Evolutionary conservation across 2,113 vertebrate species (phyloP), one percentile per base, ranked within the genome.

Genomic region (Astatotilapia flaviijosephi): DNA sequence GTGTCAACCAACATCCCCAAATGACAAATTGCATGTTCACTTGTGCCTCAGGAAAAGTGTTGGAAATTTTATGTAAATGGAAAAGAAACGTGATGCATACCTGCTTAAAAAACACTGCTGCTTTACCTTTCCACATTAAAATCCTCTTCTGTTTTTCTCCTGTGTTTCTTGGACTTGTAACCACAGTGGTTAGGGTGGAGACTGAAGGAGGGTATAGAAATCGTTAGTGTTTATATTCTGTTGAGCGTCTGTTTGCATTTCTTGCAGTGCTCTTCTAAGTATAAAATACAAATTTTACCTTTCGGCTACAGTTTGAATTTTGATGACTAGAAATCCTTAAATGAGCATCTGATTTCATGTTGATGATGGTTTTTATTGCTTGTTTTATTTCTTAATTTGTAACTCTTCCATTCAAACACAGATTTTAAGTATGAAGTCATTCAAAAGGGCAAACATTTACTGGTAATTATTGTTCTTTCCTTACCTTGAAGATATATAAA

Each of bases 1-100:
- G 40, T n/a, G 80, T 90, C 84, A 91, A 83, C 83, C 84, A 49
- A 58, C 80, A 37, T 89, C 87, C 45, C 83, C 45, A 80, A 91
- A 83, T 86, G 80, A 90, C 86, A 92, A 83, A 83, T 55, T 15
- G 40, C 84, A 28, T 37, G 80, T 88, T 92, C 83, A 88, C 86
- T 35, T 92, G 83, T 12, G 9, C 84, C 3, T 28, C 81, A 35
- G 80, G 17, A 83, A 87, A 83, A 86, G 80, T 62, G 82, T 40
- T 53, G 94, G 94, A 94, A 96, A 95, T 85, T 90, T 89, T 31
- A 89, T 85, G 93, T 84, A 86, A 90, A 6, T 87, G 93, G 95
- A 96, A 96, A 95, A 91, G 70, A 84, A 91, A 84, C 15, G 17
- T 73, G 88, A 89, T 86, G 83, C 91, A 89, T 95, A 96, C 94